Evolutionary conservation across 2,797 vertebrate genomes (phyloP), one percentile per base, ranked within the genome.

Genomic region (Rhabdomys pumilio): DNA sequence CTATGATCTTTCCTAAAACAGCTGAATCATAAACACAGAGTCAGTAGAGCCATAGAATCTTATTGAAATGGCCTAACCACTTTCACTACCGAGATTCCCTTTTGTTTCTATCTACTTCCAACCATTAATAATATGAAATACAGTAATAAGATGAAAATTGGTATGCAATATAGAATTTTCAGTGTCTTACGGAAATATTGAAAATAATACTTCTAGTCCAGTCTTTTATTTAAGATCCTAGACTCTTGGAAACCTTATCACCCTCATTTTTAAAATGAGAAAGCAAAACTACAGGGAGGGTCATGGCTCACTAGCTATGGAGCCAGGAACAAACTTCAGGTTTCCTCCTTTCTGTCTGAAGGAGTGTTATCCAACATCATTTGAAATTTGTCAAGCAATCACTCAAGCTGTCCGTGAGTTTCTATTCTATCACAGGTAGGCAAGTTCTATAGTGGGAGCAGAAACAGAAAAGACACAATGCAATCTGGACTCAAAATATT

Each of bases 181-280:
- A 38, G n/a, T 84, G 55, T 38, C 59, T 88, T 95, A 94, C 95
- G 94, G 55, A 95, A 97, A 93, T 91, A 73, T 59, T 85, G 34
- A 97, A 95, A 97, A 91, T 88, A 95, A 94, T 34, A 93, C 65
- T 86, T 96, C 67, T 94, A 67, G 72, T 96, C 67, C 90, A 67
- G 81, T 89, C 76, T 95, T 97, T 97, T 75, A 82, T 95, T 89
- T 85, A 53, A 90, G 53, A 17, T 87, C 87, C 80, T 67, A 73
- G 76, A 80, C 94, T 72, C 44, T 91, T 79, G 65, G 61, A 92
- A 97, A 96, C 69, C 93, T 95, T 96, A 96, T 93, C 84, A 89
- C 83, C 24, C 22, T 97, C 91, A 88, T 94, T 98, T 85, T 93
- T 84, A 55, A 95, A 96, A 96, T 4, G 59, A 93, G 47, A 76